phyloP scores from a whole-genome alignment of 2,113 vertebrate species.

The Eolophus roseicapilla region DNA sequence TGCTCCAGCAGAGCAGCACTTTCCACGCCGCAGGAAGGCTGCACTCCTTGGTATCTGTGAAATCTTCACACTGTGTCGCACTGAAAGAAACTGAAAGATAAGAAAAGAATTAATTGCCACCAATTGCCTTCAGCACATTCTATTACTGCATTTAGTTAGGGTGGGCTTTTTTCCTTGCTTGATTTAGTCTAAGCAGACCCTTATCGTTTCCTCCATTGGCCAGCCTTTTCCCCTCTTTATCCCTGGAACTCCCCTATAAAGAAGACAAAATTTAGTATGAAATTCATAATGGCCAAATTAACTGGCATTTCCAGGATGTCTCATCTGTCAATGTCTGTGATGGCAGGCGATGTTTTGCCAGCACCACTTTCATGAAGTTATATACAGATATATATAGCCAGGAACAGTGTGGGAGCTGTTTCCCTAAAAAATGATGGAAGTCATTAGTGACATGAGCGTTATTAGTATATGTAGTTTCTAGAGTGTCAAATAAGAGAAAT shows the following conservation, averaged over 20 bases:
- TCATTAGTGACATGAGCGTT: not conserved
- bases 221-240: not conserved
- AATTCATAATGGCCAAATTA: not conserved
- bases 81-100: not conserved
- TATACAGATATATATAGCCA: not conserved
- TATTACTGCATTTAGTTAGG: not conserved
- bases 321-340: slow-evolving; percentile 14
- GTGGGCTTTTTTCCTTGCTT: not conserved
- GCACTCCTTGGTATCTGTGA: not conserved
- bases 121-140: not conserved
- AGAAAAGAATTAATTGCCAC: not conserved
- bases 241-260: not conserved
- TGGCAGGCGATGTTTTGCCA: not conserved
- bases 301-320: not conserved
- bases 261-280: not conserved
- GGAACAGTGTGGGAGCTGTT: slow-evolving; percentile 32
- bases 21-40: not conserved
- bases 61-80: not conserved
- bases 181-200: not conserved
- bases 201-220: not conserved
- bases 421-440: not conserved
- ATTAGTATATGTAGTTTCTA: not conserved
- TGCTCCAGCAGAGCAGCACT: not conserved
- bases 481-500: not conserved
- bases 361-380: not conserved